Evolutionary conservation across 2,113 vertebrate species (phyloP).

Genomic region (Pseudopodoces humilis): DNA sequence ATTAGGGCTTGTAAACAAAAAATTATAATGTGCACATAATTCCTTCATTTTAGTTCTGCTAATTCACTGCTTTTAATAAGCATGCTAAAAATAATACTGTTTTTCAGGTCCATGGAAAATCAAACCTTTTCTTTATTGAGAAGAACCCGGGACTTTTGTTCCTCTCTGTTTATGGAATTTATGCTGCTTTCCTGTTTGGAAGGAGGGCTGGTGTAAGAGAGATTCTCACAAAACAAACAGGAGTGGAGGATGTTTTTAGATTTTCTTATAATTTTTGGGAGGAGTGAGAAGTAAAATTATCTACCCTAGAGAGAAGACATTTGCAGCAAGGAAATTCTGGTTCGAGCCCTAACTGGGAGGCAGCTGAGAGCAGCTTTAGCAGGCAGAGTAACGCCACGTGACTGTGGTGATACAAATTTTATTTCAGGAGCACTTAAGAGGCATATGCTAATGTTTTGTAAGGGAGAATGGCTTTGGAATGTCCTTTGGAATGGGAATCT

Average conservation of each 20-base stretch:
- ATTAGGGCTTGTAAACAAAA: constrained; percentile 5
- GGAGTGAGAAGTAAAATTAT: not conserved
- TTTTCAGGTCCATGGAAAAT: constrained; percentile 35
- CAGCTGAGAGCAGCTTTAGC: not conserved
- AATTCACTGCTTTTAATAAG: constrained; percentile 36
- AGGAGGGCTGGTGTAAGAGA: not conserved
- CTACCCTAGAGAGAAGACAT: not conserved
- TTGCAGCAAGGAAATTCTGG: not conserved
- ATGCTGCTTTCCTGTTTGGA: not conserved
- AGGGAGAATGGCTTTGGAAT: not conserved
- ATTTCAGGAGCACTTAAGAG: constrained; percentile 22
- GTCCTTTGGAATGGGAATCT: constrained; percentile 3
- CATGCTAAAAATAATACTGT: not conserved
- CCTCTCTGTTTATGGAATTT: constrained; percentile 7
- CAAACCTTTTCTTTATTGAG: constrained; percentile 10
- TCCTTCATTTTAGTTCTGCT: constrained; percentile 17
- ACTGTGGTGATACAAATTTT: not conserved
- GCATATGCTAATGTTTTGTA: constrained; percentile 1
- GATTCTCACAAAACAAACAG: not conserved
- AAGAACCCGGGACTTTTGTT: constrained; percentile 17
- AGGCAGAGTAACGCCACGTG: not conserved
- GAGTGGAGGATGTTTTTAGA: not conserved
- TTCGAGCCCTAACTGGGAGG: not conserved
- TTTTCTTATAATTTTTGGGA: not conserved
- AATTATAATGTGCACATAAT: not conserved